Evolutionary conservation across 2,888 invertebrate species (phyloP).

Genomic region (Limnephilus auricula): DNA sequence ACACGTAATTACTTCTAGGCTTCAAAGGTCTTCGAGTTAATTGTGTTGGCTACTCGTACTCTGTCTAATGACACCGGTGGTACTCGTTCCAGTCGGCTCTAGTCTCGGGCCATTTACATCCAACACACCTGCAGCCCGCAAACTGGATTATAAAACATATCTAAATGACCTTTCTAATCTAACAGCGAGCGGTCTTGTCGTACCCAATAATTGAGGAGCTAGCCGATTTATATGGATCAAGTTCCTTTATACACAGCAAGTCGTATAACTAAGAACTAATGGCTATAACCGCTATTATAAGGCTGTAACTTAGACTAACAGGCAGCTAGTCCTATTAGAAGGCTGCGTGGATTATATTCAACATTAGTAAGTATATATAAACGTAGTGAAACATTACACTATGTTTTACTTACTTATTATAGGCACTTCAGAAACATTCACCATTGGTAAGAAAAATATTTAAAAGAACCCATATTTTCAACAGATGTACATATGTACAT

Average conservation of each 20-base stretch:
- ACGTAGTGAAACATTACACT: no score
- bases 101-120: conserved; percentile 48
- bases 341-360: background rate
- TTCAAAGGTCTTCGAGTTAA: background rate
- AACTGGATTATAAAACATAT: conserved; percentile 63
- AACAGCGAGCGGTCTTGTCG: conserved; percentile 56
- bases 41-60: background rate
- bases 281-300: background rate
- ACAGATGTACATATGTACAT: no score
- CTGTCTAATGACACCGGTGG: conserved; percentile 20
- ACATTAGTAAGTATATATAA: no score
- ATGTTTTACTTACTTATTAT: no score
- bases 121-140: conserved; percentile 64
- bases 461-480: no score
- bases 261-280: background rate
- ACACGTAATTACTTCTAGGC: background rate
- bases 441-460: no score
- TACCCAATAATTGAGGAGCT: conserved; percentile 55
- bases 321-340: background rate
- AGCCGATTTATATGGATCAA: conserved; percentile 44
- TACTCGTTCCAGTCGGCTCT: conserved; percentile 41
- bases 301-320: background rate
- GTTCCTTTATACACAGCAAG: conserved; percentile 12
- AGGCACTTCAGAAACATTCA: no score
- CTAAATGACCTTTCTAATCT: conserved; percentile 65